phyloP scores from a whole-genome alignment of 2,797 vertebrate species.

The Leontopithecus rosalia region DNA sequence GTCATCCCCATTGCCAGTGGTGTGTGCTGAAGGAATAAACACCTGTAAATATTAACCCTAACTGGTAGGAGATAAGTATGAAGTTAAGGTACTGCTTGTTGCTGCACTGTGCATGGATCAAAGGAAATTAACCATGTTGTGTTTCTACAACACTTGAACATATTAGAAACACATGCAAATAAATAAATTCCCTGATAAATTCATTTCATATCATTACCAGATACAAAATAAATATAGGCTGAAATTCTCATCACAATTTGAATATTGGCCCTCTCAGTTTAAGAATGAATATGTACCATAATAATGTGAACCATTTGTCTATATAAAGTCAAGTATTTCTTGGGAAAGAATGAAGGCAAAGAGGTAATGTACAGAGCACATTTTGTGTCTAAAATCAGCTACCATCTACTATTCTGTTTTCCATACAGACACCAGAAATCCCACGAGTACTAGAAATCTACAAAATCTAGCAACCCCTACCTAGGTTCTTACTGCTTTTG shows the following conservation, averaged over 20 bases:
- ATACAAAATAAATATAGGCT: not conserved
- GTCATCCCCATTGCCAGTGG: not conserved
- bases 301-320: not conserved
- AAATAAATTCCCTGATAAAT: not conserved
- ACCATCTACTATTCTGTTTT: not conserved
- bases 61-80: not conserved
- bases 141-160: not conserved
- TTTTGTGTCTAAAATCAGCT: not conserved
- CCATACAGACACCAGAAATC: not conserved
- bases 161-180: not conserved
- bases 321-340: not conserved
- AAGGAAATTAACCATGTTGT: not conserved
- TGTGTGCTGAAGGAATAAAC: not conserved
- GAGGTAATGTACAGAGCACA: not conserved
- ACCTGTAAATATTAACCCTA: not conserved
- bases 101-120: not conserved
- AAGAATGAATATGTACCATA: not conserved
- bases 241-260: not conserved
- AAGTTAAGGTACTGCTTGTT: not conserved
- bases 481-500: not conserved
- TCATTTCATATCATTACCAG: not conserved
- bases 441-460: not conserved
- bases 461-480: not conserved
- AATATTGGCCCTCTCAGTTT: not conserved
- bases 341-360: not conserved